Evolutionary conservation across 2,797 vertebrate species (phyloP).

Genomic region (Eulemur rubriventer): DNA sequence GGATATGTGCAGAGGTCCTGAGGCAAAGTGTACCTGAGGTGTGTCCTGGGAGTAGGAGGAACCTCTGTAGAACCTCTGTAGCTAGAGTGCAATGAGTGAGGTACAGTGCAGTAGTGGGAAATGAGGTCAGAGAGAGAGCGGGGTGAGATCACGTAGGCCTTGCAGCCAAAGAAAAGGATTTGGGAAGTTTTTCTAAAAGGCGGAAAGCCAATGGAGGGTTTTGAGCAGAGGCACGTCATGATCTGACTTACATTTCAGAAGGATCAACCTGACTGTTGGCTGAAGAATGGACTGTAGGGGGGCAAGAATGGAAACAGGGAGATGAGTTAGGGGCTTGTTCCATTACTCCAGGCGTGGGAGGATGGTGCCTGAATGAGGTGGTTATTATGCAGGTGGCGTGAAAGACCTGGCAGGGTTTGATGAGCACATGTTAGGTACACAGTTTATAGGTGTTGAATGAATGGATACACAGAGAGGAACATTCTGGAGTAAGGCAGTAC

Average conservation of each 20-base stretch:
- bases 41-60: neutral
- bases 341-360: neutral
- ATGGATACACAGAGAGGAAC: neutral
- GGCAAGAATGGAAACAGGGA: neutral
- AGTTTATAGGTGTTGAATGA: neutral
- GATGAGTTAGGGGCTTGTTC: neutral
- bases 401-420: neutral
- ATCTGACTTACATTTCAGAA: constrained; percentile 18
- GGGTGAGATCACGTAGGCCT: neutral
- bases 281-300: neutral
- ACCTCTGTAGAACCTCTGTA: neutral
- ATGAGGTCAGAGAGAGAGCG: neutral
- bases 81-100: neutral
- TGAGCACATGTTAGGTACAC: neutral
- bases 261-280: neutral
- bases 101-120: neutral
- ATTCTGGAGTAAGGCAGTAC: neutral
- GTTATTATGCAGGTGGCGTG: neutral
- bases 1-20: neutral
- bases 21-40: neutral
- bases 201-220: neutral
- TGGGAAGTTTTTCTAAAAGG: neutral
- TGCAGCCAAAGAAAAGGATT: neutral
- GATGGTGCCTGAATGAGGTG: neutral
- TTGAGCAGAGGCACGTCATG: neutral